Evolutionary conservation across 2,888 invertebrate species (phyloP), one percentile per base, ranked within the genome.

Genomic region (Exocentrus adspersus): DNA sequence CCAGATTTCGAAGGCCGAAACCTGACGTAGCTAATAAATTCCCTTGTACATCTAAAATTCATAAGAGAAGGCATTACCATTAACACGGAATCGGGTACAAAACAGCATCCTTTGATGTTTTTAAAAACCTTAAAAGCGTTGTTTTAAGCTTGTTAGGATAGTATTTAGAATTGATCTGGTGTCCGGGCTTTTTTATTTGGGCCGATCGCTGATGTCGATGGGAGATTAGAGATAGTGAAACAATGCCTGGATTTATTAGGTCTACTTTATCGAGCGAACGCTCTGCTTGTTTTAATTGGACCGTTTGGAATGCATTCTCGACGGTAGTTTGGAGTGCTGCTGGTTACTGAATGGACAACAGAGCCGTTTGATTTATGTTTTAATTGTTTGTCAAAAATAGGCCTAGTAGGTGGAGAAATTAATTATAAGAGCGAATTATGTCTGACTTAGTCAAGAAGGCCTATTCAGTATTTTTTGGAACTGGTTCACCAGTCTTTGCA

Each of bases 211-310:
- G 80, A 81, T 81, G 77, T 80, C 78, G 81, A 81, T 81, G 73
- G 59, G 32, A 81, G 81, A 81, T 81, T 80, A 81, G 81, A 81
- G 81, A 81, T 81, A 78, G 72, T 73, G 76, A 77, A 81, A 81
- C 81, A 81, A 81, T 81, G 81, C 80, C 73, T 70, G 75, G 79
- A 81, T 81, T 81, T 81, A 81, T 81, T 79, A 77, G 80, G 76
- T 76, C 79, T 78, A 78, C 78, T 80, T 78, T 79, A 80, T 78
- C 78, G 79, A 59, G 63, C 78, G 79, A 58, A 62, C 64, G 62
- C 65, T 64, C 65, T 70, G 70, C 61, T 64, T 63, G 62, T 63
- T 70, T 70, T 70, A 70, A 70, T 70, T 70, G 68, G 70, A 67
- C 65, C 68, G 61, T 65, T 74, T 69, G 71, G 72, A 72, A 69